Percentiles rank a stretch among this genome's conserved stretches.
These are phyloP conservation scores for Strigamia transsilvanica DNA, from an alignment of 2,888 invertebrate species.

Conservation along the genomic window DNA sequence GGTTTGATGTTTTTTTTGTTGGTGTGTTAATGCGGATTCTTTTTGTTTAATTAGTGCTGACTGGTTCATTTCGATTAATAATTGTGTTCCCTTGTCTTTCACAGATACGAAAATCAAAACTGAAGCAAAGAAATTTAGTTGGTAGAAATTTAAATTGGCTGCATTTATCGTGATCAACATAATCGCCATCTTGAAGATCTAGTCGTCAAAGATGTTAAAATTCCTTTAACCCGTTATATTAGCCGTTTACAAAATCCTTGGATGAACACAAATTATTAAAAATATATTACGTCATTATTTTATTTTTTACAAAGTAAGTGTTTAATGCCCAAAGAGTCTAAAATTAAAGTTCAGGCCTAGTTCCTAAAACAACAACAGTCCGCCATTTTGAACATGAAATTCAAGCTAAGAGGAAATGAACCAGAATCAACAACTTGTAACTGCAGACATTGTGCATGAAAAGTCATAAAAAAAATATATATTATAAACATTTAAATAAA, in stretches of 20 bases:
- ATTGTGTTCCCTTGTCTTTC: background rate
- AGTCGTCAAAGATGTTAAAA: slow-evolving; percentile 16
- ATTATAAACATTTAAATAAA: slow-evolving; percentile 30
- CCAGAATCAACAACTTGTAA: background rate
- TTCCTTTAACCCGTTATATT: background rate
- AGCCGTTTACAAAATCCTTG: slow-evolving; percentile 31
- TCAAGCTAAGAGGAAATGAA: background rate
- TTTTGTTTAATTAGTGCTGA: background rate
- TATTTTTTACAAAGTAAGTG: slow-evolving; percentile 34
- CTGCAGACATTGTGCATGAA: slow-evolving; percentile 27
- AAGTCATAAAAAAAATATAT: background rate
- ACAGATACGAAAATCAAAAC: background rate
- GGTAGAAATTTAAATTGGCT: slow-evolving; percentile 21
- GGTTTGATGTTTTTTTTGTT: background rate
- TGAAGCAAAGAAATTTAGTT: background rate
- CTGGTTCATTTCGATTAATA: background rate
- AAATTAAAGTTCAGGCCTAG: slow-evolving; percentile 4
- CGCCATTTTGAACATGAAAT: slow-evolving; percentile 13
- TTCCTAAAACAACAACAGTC: slow-evolving; percentile 24
- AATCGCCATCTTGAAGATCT: slow-evolving; percentile 35
- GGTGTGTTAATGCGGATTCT: background rate
- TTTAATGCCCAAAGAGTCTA: background rate
- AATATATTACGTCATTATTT: slow-evolving; percentile 22
- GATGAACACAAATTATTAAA: slow-evolving; percentile 29
- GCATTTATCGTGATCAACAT: slow-evolving; percentile 7